Evolutionary conservation across 2,113 vertebrate species (phyloP), one percentile per base, ranked within the genome.

Genomic region (Eonycteris spelaea): DNA sequence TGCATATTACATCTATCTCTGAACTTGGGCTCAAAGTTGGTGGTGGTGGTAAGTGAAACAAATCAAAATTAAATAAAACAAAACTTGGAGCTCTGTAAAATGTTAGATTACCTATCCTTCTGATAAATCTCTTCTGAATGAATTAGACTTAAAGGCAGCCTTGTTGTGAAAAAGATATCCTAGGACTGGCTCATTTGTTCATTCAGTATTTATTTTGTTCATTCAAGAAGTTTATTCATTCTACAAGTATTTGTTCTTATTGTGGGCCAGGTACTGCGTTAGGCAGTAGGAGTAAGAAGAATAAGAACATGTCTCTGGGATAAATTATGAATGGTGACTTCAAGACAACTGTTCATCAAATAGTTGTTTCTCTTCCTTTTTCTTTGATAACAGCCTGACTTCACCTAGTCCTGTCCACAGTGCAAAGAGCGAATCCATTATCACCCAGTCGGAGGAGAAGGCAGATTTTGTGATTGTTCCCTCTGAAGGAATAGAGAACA

Each of bases 331-430:
- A 94, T 85, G 22, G 21, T 91, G 61, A 6, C n/a, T 86, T 92
- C 71, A 86, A 51, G 51, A 78, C 9, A 85, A 3, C 38, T 85
- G 30, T 79, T 82, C 4, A 15, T 83, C 51, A 51, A 95, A 28
- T 82, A 82, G 95, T 80, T 71, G 9, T 90, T 97, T 95, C 86
- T 97, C 48, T 95, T 97, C 40, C 51, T 87, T 95, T 93, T 94
- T 90, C 59, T 96, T 94, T 3, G 30, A 33, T 88, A 94, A 85
- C 97, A 99, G 99, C 96, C 98, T 99, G 86, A 98, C 99, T 73
- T 99, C 99, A 0, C 97, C 99, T 92, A 99, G 99, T 96, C 99
- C 99, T 3, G 95, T 98, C 30, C 98, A 99, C 70, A 99, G 98
- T 57, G 98, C 98, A 3, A 99, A 99, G 98, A 98, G 98, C 0